These are phyloP conservation scores for Octonoba sinensis DNA, from an alignment of 2,888 invertebrate genomes.

Conservation along the genomic window DNA sequence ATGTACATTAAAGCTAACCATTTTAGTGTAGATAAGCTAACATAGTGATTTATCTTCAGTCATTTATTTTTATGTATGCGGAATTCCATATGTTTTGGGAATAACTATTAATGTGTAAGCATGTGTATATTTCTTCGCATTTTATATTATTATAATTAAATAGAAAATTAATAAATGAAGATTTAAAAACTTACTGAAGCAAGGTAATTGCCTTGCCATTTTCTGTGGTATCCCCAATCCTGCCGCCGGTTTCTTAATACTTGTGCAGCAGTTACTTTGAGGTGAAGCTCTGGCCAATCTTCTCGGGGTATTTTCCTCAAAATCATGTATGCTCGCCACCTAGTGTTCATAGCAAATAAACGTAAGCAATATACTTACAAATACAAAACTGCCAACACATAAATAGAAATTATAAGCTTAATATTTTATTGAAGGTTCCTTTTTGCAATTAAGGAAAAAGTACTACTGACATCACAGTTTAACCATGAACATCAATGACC, in stretches of 20 bases:
- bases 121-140: neutral
- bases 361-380: neutral
- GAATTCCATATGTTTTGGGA: no score
- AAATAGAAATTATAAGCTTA: no score
- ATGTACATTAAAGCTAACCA: no score
- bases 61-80: no score
- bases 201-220: conserved; percentile 89
- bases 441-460: no score
- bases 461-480: no score
- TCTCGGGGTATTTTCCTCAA: conserved; percentile 83
- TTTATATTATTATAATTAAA: neutral
- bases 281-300: conserved; percentile 88
- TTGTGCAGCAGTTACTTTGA: conserved; percentile 82
- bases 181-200: conserved; percentile 71
- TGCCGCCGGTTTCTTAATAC: conserved; percentile 78
- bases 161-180: neutral
- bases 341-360: conserved; percentile 17
- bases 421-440: no score
- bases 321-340: conserved; percentile 89
- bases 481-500: no score
- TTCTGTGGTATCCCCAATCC: conserved; percentile 82
- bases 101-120: neutral
- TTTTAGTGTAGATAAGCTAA: no score
- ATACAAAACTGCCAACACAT: neutral
- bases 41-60: no score